Percentiles rank a stretch among this genome's conserved stretches.
Evolutionary conservation across 2,113 vertebrate genomes (phyloP).

Genomic region (Vulpes ferrilata): DNA sequence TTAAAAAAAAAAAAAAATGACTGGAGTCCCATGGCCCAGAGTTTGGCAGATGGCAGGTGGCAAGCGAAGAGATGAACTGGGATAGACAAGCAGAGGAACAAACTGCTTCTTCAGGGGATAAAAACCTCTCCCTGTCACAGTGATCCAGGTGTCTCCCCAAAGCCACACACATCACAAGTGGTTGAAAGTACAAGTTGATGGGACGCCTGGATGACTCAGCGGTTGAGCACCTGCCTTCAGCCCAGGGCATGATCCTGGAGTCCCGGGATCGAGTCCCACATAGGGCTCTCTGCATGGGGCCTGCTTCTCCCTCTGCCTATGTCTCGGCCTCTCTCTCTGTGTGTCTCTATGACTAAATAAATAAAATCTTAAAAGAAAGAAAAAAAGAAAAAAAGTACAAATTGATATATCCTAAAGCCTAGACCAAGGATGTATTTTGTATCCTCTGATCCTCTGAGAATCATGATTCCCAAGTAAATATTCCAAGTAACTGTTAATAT

Average conservation of each 20-base stretch:
- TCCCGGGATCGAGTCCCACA: no score
- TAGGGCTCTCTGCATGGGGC: no score
- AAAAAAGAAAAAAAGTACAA: not conserved
- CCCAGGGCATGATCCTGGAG: no score
- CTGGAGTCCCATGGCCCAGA: fast-evolving
- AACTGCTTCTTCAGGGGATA: not conserved
- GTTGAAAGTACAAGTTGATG: not conserved
- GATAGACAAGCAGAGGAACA: not conserved
- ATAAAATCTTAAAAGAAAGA: no score
- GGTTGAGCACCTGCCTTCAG: no score
- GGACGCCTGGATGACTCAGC: no score
- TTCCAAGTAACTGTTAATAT: not conserved
- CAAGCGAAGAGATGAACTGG: not conserved
- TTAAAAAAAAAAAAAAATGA: no score
- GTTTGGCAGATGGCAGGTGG: not conserved
- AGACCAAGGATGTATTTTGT: not conserved
- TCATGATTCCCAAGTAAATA: not conserved
- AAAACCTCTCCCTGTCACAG: not conserved
- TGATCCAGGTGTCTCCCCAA: no score
- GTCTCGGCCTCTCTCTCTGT: no score
- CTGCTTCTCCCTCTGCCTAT: no score
- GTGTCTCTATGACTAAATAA: no score
- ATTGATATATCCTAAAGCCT: not conserved
- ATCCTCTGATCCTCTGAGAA: not conserved
- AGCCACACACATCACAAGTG: not conserved